phyloP scores from a whole-genome alignment of 2,113 vertebrate species.

The Acanthisitta chloris region DNA sequence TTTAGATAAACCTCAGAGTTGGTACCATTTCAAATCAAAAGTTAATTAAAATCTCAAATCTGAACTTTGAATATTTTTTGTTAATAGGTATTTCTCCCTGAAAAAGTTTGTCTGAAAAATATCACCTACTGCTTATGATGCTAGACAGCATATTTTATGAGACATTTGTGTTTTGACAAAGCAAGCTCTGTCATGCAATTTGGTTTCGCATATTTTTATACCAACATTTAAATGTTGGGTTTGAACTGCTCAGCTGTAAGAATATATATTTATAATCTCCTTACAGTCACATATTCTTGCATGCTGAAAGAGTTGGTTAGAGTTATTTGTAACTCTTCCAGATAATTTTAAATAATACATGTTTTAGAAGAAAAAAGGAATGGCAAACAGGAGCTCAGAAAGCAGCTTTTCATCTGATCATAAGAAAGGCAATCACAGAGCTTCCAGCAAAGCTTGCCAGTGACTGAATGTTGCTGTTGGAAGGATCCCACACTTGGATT shows the following conservation, averaged over 20 bases:
- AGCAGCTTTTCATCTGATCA: background rate
- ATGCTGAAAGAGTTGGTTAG: background rate
- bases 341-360: background rate
- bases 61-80: background rate
- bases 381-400: background rate
- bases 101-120: background rate
- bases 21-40: background rate
- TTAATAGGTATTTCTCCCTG: background rate
- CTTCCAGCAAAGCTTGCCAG: constrained; percentile 14
- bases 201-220: constrained; percentile 48
- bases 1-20: background rate
- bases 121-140: background rate
- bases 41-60: background rate
- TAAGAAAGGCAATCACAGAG: background rate
- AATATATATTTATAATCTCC: constrained; percentile 49
- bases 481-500: constrained; percentile 7
- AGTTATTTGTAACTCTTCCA: constrained; percentile 24
- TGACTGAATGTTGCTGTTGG: constrained; percentile 3
- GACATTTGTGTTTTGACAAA: constrained; percentile 69
- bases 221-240: constrained; percentile 54
- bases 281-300: background rate
- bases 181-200: constrained; percentile 54
- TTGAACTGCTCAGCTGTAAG: constrained; percentile 51
- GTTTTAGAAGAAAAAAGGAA: background rate
- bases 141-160: constrained; percentile 54